Evolutionary conservation across 2,797 vertebrate genomes (phyloP), one percentile per base, ranked within the genome.

Genomic region (Dallia pectoralis): DNA sequence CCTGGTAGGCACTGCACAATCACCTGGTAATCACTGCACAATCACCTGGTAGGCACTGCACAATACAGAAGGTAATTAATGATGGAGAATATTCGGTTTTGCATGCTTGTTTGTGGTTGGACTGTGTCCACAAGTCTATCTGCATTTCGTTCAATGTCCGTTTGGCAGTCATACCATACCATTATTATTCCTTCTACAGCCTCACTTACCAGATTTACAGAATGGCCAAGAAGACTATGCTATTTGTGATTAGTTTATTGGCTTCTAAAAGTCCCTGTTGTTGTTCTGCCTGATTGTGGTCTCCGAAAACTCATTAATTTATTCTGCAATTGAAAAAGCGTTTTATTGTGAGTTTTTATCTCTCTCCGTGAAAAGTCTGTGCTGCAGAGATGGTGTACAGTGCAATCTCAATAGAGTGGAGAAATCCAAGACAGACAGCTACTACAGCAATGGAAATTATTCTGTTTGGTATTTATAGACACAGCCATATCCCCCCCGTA

Each of bases 401-500:
- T 44, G 11, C 40, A 44, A 14, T 14, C 53, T 56, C 12, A 56
- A 56, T 25, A 25, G 53, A 56, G 9, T 8, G 7, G 53, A 56
- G 53, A 59, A 25, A 59, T 59, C 18, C 53, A 56, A 56, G 51
- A 56, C 51, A 6, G 16, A 4, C 22, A 11, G 22, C 11, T 12
- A 59, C 53, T 25, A 59, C 25, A 8, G 11, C 53, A 59, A 59
- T 59, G 22, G 53, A 25, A 59, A 59, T 59, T n/a, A 25, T 59
- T 59, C 53, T 25, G 14, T n/a, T 25, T 56, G 53, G 11, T 82
- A 79, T 82, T 77, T 79, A 71, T 77, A 81, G 75, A 77, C 77
- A 67, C 68, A 25, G 6, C 15, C 49, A 74, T 67, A 29, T 67
- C 30, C 33, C 16, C 40, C 47, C 62, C 61, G 59, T 73, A 66